Conservation (phyloP, 2,888 invertebrate genomes). For the Drosophila cognata region DNA sequence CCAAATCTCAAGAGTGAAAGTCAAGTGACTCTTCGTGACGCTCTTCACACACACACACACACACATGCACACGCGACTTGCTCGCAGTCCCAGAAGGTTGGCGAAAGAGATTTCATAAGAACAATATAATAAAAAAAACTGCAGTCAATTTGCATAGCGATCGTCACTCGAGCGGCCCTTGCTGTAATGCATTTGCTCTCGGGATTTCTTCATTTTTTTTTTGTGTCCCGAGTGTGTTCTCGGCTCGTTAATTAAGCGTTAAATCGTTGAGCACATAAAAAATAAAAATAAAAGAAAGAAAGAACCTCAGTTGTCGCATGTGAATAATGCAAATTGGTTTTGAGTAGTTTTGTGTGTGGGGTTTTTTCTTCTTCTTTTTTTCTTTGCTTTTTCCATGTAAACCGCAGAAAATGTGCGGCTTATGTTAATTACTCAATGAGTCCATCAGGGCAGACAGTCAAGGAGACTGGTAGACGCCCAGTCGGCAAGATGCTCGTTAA, state of each 20-base stretch:
- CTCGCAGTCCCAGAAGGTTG: slow-evolving; percentile 6
- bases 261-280: slow-evolving; percentile 64
- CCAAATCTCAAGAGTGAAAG: slow-evolving; percentile 65
- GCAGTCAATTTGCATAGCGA: slow-evolving; percentile 71
- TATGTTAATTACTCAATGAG: slow-evolving; percentile 61
- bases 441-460: slow-evolving; percentile 9
- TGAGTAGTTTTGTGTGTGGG: slow-evolving; percentile 58
- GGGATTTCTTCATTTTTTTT: slow-evolving; percentile 22
- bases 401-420: slow-evolving; percentile 73
- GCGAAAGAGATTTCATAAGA: slow-evolving; percentile 10
- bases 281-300: slow-evolving; percentile 12
- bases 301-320: slow-evolving; percentile 35
- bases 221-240: slow-evolving; percentile 37
- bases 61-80: slow-evolving; percentile 1
- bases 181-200: slow-evolving; percentile 13
- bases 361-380: slow-evolving; percentile 15
- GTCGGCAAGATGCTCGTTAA: slow-evolving; percentile 65
- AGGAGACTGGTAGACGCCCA: slow-evolving; percentile 57
- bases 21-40: slow-evolving; percentile 73
- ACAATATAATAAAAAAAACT: slow-evolving; percentile 22
- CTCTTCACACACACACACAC: slow-evolving; percentile 34
- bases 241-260: slow-evolving; percentile 73
- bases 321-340: slow-evolving; percentile 69
- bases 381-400: slow-evolving; percentile 34
- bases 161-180: slow-evolving; percentile 39